phyloP scores from a whole-genome alignment of 2,888 invertebrate genomes.

The Caenorhabditis virilis region DNA sequence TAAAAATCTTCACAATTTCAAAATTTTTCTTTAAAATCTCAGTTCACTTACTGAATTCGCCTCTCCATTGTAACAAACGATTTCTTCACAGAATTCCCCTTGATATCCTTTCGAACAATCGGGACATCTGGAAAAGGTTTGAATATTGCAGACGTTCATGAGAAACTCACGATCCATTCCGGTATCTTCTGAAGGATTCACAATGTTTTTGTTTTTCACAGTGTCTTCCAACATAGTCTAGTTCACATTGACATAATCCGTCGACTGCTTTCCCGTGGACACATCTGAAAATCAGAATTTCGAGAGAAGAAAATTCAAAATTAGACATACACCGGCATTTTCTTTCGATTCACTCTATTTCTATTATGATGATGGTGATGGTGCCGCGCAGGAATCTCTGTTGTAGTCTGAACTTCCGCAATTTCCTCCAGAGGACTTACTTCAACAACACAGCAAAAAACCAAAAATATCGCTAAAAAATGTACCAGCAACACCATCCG shows the following conservation, averaged over 20 bases:
- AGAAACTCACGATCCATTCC: conserved; percentile 55
- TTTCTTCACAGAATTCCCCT: conserved; percentile 55
- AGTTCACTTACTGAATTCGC: conserved; percentile 13
- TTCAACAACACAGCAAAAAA: too few species aligned
- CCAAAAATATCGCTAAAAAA: too few species aligned
- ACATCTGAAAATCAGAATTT: conserved; percentile 49
- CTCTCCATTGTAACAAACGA: conserved; percentile 57
- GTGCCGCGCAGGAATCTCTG: too few species aligned
- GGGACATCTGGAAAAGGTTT: conserved; percentile 45
- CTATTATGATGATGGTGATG: too few species aligned
- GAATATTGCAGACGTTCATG: too few species aligned
- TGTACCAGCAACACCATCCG: too few species aligned
- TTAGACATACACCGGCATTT: too few species aligned
- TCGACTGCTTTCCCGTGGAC: conserved; percentile 52
- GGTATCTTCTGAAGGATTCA: conserved; percentile 40
- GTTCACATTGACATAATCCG: conserved; percentile 55
- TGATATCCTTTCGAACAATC: conserved; percentile 51
- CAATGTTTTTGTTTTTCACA: conserved; percentile 59
- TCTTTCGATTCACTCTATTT: too few species aligned
- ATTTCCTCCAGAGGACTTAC: too few species aligned
- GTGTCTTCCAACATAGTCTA: conserved; percentile 57
- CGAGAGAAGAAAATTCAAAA: too few species aligned
- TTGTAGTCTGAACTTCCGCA: too few species aligned
- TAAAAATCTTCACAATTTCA: conserved; percentile 11
- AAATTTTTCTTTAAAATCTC: too few species aligned